These are phyloP conservation scores for Orthosia incerta DNA, from an alignment of 2,888 invertebrate genomes.

Conservation along the genomic window DNA sequence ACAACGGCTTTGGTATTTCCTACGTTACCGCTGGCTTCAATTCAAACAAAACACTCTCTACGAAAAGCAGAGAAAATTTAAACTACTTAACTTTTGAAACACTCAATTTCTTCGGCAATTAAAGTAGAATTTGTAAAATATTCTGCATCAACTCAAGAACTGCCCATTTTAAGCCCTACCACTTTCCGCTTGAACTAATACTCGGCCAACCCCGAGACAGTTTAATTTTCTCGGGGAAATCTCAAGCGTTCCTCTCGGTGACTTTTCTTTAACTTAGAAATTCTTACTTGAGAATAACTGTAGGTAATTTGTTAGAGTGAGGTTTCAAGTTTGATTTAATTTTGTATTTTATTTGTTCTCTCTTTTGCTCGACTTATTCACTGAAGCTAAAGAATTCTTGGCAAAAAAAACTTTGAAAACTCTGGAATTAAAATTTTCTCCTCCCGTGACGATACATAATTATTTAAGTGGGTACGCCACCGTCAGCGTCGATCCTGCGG, in stretches of 20 bases:
- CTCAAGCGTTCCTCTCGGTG: slow-evolving; percentile 22
- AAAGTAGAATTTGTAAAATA: slow-evolving; percentile 12
- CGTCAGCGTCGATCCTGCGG: not conserved
- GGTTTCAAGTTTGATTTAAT: slow-evolving; percentile 30
- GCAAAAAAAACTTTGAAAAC: not conserved
- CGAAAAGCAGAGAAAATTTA: not conserved
- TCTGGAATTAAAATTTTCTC: not conserved
- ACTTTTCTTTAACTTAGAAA: slow-evolving; percentile 39
- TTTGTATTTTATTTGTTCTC: slow-evolving; percentile 17
- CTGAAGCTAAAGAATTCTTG: not conserved
- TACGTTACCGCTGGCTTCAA: not conserved
- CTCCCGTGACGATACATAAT: not conserved
- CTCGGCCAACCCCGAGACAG: slow-evolving; percentile 29
- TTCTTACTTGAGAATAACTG: slow-evolving; percentile 14
- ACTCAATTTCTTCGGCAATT: not conserved
- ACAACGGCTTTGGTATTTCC: not conserved
- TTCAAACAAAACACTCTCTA: not conserved
- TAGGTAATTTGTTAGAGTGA: slow-evolving; percentile 17
- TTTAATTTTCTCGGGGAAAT: slow-evolving; percentile 49
- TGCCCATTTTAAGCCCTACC: slow-evolving; percentile 25
- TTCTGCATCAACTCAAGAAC: slow-evolving; percentile 7
- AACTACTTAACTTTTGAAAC: not conserved
- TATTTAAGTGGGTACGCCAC: not conserved
- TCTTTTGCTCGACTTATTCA: slow-evolving; percentile 14
- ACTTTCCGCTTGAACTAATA: slow-evolving; percentile 32